Conservation (phyloP, 2,797 vertebrate genomes). For the Phataginus tricuspis region DNA sequence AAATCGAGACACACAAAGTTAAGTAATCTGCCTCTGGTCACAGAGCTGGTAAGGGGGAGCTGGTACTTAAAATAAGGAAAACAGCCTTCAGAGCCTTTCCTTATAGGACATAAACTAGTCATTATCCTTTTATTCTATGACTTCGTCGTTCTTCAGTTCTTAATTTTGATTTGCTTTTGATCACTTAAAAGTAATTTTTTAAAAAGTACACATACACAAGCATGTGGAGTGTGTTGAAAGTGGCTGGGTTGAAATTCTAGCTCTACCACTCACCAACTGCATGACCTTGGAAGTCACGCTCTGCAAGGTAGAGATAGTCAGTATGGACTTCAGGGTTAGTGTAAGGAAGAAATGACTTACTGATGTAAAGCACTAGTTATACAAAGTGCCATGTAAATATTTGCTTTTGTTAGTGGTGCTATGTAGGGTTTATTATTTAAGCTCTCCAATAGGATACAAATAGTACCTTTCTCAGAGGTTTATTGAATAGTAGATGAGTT, state of each 20-base stretch:
- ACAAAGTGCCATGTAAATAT: background rate
- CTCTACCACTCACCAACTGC: background rate
- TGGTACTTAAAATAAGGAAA: background rate
- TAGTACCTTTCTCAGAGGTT: background rate
- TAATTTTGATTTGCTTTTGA: constrained; percentile 12
- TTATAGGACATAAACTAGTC: background rate
- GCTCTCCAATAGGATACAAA: background rate
- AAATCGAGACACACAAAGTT: background rate
- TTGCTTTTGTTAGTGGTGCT: background rate
- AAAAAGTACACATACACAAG: background rate
- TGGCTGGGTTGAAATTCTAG: background rate
- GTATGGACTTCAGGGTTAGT: background rate
- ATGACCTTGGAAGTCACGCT: background rate
- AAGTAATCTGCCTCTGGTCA: background rate
- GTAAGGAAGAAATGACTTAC: background rate
- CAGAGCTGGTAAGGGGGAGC: background rate
- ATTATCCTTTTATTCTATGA: background rate
- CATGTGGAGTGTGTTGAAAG: background rate
- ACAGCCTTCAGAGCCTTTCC: background rate
- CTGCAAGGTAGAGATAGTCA: background rate
- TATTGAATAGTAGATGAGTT: background rate
- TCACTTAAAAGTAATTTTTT: background rate
- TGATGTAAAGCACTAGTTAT: background rate
- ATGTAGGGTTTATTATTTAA: constrained; percentile 17
- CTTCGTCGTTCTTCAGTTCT: background rate